A percentile compares a stretch with the other conserved stretches of the same genome.
These are phyloP conservation scores for Molothrus aeneus DNA, from an alignment of 2,797 vertebrate genomes.

Conservation along the genomic window DNA sequence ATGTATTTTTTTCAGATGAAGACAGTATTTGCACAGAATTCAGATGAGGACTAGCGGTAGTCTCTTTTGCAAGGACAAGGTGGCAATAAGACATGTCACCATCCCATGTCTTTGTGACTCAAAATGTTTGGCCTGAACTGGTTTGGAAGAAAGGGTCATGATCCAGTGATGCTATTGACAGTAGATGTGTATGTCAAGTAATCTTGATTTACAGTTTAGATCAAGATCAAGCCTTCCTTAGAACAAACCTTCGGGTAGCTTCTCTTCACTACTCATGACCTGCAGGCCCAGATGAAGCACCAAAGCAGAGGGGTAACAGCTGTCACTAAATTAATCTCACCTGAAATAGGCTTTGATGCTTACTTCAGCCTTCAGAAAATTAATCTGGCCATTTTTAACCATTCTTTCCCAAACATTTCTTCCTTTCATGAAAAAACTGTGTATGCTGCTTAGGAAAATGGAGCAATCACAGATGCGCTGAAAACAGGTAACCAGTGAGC, in stretches of 20 bases:
- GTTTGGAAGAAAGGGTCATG: background rate
- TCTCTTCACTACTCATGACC: background rate
- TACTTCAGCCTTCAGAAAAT: background rate
- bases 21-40: background rate
- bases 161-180: background rate
- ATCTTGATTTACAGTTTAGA: background rate
- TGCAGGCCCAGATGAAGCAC: background rate
- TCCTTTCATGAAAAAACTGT: background rate
- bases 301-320: background rate
- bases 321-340: background rate
- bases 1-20: background rate
- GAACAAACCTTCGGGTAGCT: background rate
- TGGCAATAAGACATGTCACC: background rate
- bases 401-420: background rate
- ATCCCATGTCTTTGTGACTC: background rate
- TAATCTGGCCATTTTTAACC: background rate
- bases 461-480: background rate
- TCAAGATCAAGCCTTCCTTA: background rate
- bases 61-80: background rate
- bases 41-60: background rate
- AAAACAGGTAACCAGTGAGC: background rate
- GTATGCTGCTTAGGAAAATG: background rate
- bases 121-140: rapidly evolving
- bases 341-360: background rate
- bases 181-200: background rate